Evolutionary conservation across 2,113 vertebrate species (phyloP).

Genomic region (Callipepla californica): DNA sequence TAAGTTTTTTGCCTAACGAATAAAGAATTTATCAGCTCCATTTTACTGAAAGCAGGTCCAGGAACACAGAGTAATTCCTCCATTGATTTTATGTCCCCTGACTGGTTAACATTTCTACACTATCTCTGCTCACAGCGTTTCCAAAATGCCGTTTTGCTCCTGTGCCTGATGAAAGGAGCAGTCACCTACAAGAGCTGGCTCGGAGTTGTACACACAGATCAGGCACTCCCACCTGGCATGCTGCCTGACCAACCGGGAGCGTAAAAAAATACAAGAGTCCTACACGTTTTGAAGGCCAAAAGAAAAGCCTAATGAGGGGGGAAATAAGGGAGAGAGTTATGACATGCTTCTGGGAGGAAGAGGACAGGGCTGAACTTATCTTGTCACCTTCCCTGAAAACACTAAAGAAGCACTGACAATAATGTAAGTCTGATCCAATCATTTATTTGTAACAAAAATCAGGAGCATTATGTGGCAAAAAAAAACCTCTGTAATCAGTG

Average conservation of each 20-base stretch:
- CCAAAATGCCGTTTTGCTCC: background rate
- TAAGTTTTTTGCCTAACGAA: background rate
- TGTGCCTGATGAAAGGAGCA: background rate
- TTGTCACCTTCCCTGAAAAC: background rate
- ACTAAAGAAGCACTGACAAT: background rate
- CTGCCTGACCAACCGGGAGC: background rate
- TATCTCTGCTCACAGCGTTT: background rate
- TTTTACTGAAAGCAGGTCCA: background rate
- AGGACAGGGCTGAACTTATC: background rate
- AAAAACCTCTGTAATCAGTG: background rate
- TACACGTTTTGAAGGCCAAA: background rate
- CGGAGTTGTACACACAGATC: background rate
- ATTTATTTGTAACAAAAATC: conserved; percentile 13
- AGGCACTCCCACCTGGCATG: background rate
- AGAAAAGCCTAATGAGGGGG: background rate
- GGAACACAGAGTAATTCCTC: background rate
- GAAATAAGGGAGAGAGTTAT: background rate
- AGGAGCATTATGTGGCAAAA: background rate
- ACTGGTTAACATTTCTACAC: background rate
- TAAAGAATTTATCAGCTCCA: background rate
- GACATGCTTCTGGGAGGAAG: background rate
- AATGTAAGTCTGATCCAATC: background rate
- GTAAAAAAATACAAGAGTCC: background rate
- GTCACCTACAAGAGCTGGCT: background rate
- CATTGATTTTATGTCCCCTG: background rate